phyloP scores from a whole-genome alignment of 2,888 invertebrate species.

The Apamea monoglypha region DNA sequence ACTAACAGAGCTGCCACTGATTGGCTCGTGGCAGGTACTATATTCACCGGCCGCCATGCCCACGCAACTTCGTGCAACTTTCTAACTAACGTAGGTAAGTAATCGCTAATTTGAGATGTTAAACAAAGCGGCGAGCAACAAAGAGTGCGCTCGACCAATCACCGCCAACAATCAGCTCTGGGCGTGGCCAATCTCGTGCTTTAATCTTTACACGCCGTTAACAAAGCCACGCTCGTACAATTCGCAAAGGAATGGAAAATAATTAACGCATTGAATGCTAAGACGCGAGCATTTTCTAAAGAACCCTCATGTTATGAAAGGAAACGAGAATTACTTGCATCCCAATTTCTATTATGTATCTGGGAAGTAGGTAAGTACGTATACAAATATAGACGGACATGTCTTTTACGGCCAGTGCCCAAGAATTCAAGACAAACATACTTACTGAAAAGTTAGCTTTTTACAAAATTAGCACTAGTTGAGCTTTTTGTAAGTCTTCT shows the following conservation, averaged over 20 bases:
- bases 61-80: slow-evolving; percentile 62
- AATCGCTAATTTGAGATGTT: slow-evolving; percentile 82
- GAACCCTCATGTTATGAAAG: slow-evolving; percentile 67
- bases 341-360: slow-evolving; percentile 21
- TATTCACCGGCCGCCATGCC: slow-evolving; percentile 49
- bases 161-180: slow-evolving; percentile 75
- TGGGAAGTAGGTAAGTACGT: not conserved
- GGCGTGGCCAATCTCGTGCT: slow-evolving; percentile 84
- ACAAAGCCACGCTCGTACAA: slow-evolving; percentile 82
- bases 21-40: slow-evolving; percentile 58
- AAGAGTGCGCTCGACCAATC: slow-evolving; percentile 85
- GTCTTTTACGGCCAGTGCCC: not conserved
- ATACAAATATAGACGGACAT: not conserved
- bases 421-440: not conserved
- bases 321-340: slow-evolving; percentile 64
- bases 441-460: not conserved
- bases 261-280: slow-evolving; percentile 81
- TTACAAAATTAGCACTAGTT: not conserved
- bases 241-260: slow-evolving; percentile 83
- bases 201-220: slow-evolving; percentile 80
- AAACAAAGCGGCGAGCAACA: slow-evolving; percentile 84
- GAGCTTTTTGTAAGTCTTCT: not conserved
- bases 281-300: slow-evolving; percentile 63
- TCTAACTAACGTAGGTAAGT: slow-evolving; percentile 62
- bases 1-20: slow-evolving; percentile 50